Conservation (phyloP, 2,888 invertebrate genomes). For the Subacronicta megacephala region DNA sequence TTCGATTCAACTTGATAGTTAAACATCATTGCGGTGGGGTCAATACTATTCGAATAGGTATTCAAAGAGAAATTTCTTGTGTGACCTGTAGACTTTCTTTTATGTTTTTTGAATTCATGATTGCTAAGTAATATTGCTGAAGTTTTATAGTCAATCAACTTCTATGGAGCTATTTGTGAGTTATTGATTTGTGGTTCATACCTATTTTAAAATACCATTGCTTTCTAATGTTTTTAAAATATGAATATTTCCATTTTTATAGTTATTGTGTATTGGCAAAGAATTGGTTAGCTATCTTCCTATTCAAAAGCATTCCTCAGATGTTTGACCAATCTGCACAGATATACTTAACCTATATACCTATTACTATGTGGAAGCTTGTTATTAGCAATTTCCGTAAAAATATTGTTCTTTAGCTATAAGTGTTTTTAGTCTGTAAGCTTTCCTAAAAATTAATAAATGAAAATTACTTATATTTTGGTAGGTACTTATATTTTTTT, state of each 20-base stretch:
- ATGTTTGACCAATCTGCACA: not conserved
- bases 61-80: constrained; percentile 31
- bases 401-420: no score
- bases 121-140: constrained; percentile 17
- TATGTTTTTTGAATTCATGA: constrained; percentile 13
- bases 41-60: constrained; percentile 16
- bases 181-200: not conserved
- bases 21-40: constrained; percentile 11
- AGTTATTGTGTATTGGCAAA: not conserved
- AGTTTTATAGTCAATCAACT: constrained; percentile 19
- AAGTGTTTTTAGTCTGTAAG: no score
- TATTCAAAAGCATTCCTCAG: not conserved
- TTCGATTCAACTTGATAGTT: not conserved
- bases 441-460: no score
- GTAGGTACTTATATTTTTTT: no score
- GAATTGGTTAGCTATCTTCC: not conserved
- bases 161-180: not conserved
- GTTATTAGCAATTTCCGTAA: no score
- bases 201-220: not conserved
- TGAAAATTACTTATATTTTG: no score
- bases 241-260: constrained; percentile 18
- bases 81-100: constrained; percentile 42
- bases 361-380: no score
- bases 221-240: constrained; percentile 14
- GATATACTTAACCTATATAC: no score